Evolutionary conservation across 2,888 invertebrate genomes (phyloP).

Genomic region (Ellobium chinense): DNA sequence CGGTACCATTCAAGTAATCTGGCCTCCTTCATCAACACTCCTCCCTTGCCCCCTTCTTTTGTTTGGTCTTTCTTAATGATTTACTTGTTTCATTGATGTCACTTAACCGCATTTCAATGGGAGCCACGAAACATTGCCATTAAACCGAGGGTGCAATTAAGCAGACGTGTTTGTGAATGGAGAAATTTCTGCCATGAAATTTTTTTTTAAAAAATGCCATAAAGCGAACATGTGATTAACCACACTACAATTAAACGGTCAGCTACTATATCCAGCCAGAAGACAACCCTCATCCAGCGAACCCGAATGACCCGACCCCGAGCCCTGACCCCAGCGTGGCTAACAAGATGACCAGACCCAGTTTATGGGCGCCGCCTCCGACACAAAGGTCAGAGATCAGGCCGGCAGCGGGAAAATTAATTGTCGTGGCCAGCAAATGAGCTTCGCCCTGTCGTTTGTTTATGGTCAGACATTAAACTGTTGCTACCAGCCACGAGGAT

Average conservation of each 20-base stretch:
- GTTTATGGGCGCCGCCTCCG: neutral
- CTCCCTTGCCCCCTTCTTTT: too few relatives aligned
- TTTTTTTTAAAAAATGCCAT: too few relatives aligned
- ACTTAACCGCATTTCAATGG: too few relatives aligned
- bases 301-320: neutral
- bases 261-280: neutral
- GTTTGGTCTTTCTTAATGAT: too few relatives aligned
- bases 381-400: neutral
- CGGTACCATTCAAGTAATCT: too few relatives aligned
- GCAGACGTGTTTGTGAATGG: too few relatives aligned
- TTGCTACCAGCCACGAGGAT: neutral
- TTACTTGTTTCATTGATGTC: too few relatives aligned
- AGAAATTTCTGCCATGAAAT: too few relatives aligned
- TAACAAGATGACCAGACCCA: conserved; percentile 13
- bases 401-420: neutral
- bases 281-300: neutral
- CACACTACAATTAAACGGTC: neutral
- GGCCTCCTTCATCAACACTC: too few relatives aligned
- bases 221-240: too few relatives aligned
- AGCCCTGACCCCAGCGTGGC: neutral
- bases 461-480: neutral
- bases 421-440: neutral
- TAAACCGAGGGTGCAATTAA: too few relatives aligned
- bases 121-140: too few relatives aligned
- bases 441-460: neutral